Evolutionary conservation across 2,797 vertebrate genomes (phyloP), one percentile per base, ranked within the genome.

Genomic region (Artibeus jamaicensis): DNA sequence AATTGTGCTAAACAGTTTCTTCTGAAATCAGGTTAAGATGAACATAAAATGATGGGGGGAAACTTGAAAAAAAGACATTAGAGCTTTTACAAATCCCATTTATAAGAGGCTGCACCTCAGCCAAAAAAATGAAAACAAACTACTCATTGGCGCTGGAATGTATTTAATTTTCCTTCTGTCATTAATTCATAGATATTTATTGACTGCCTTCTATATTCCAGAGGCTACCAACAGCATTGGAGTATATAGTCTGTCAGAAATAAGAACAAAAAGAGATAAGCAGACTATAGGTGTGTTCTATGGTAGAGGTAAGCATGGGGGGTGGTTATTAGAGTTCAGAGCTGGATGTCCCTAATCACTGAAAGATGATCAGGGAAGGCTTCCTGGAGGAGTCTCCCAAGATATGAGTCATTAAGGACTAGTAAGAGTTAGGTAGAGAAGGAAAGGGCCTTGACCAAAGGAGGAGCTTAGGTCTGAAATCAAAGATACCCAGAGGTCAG

Each of bases 21-120:
- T 95, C 94, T 86, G 93, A 93, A 96, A 93, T 92, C 95, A 84
- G 78, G 85, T 88, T 97, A 95, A 96, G 94, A 83, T 55, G 88
- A 95, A 84, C 87, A 89, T 55, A 62, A 92, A 92, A 83, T 85
- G 78, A 81, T 77, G 18, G 44, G 50, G 24, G 0, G 19, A 46
- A 44, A 19, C 57, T 70, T 82, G 39, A 24, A 42, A 82, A 44
- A 55, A 39, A 91, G 82, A 73, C n/a, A n/a, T n/a, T 76, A 94
- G 89, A 70, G 71, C 76, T 82, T 74, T 70, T 55, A 83, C 5
- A 37, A 95, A 93, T 74, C 19, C 34, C 42, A 68, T 83, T 85
- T 79, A n/a, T 84, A 74, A 59, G 55, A 81, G 50, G 76, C 44
- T 79, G n/a, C 10, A 53, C 65, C 79, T 90, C n/a, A 65, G 34